A percentile compares a stretch with the other conserved stretches of the same genome.
Evolutionary conservation across 2,113 vertebrate genomes (phyloP).

Genomic region (Ochotona princeps): DNA sequence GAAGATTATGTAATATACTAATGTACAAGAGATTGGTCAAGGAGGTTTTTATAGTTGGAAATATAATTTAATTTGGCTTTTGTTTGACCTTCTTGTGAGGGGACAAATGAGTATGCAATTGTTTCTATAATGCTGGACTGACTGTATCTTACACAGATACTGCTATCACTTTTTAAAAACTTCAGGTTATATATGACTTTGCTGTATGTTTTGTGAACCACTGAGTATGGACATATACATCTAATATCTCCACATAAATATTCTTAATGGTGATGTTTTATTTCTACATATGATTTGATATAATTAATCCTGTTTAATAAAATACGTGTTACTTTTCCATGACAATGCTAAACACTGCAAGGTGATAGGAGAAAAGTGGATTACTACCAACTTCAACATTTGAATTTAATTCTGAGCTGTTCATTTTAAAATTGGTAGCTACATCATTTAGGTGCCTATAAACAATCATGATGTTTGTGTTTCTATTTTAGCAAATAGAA

Average conservation of each 20-base stretch:
- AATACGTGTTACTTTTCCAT: background rate
- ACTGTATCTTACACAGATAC: background rate
- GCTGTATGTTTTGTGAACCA: too few relatives aligned
- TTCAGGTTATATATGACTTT: too few relatives aligned
- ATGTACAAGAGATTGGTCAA: background rate
- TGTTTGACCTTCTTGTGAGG: background rate
- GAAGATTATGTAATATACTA: background rate
- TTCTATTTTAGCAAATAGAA: background rate
- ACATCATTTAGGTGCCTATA: background rate
- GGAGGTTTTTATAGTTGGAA: background rate
- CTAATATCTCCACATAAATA: background rate
- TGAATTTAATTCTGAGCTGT: constrained; percentile 33
- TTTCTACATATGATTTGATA: constrained; percentile 8
- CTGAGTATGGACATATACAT: too few relatives aligned
- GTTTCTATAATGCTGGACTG: background rate
- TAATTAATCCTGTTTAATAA: background rate
- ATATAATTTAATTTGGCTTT: background rate
- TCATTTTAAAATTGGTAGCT: background rate
- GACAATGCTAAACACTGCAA: background rate
- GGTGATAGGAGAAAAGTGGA: background rate
- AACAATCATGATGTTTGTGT: background rate
- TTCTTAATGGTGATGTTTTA: background rate
- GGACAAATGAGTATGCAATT: background rate
- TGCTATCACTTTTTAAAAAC: background rate
- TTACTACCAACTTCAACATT: background rate